A percentile compares a stretch with the other conserved stretches of the same genome.
phyloP scores from a whole-genome alignment of 2,113 vertebrate genomes.

The Kryptolebias marmoratus region DNA sequence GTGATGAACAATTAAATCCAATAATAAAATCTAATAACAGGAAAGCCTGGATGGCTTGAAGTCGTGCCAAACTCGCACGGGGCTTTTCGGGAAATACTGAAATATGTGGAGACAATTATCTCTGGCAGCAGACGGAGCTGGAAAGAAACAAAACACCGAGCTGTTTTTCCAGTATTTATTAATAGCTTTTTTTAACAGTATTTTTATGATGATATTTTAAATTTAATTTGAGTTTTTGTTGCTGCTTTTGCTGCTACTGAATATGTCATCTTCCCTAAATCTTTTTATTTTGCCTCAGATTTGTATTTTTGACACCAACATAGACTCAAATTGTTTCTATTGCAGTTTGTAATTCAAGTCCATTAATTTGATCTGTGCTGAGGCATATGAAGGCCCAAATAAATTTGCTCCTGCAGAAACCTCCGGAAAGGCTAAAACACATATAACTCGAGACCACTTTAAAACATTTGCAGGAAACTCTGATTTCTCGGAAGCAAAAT shows the following conservation, averaged over 20 bases:
- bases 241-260: conserved; percentile 6
- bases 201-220: conserved; percentile 9
- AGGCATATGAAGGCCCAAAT: too few relatives aligned
- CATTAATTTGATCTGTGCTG: neutral
- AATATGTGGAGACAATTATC: conserved; percentile 55
- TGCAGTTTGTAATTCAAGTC: neutral
- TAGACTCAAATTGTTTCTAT: neutral
- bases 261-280: neutral
- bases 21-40: conserved; percentile 67
- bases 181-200: conserved; percentile 3
- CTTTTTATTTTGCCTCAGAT: neutral
- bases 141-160: conserved; percentile 32
- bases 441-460: too few relatives aligned
- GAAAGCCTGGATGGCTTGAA: conserved; percentile 42
- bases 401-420: too few relatives aligned
- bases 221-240: neutral
- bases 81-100: conserved; percentile 46
- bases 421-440: too few relatives aligned
- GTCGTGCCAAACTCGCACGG: conserved; percentile 33
- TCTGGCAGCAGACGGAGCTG: conserved; percentile 37
- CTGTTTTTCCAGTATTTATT: conserved; percentile 17
- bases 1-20: conserved; percentile 61
- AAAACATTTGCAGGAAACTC: too few relatives aligned
- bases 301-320: too few relatives aligned
- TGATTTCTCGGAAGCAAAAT: too few relatives aligned